Evolutionary conservation across 2,113 vertebrate genomes (phyloP), one percentile per base, ranked within the genome.

Genomic region (Fregetta grallaria): DNA sequence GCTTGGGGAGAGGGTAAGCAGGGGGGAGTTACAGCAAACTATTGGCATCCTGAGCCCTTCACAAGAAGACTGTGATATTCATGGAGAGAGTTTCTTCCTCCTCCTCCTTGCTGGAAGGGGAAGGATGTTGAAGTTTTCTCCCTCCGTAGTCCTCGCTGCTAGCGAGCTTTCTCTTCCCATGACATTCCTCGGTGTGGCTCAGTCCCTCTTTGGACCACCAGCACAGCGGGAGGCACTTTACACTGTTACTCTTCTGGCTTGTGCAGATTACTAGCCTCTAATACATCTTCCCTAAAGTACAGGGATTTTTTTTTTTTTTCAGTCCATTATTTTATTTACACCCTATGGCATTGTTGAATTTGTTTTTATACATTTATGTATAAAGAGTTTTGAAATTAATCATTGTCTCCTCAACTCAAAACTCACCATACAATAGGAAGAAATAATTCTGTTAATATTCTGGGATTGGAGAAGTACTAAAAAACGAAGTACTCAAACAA

Each of bases 101-200:
- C 26, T 44, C 7, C 32, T 65, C 19, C 18, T 65, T 72, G 22
- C 22, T 78, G 19, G 12, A 16, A n/a, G 16, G 11, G 9, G 19
- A 44, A n/a, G 26, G 6, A 67, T n/a, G 8, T 16, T 47, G 61
- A 59, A 27, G 16, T 30, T 74, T 21, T 55, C 40, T 74, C 17
- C 11, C 21, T 68, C 20, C 9, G 47, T 80, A 30, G 7, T 13
- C 52, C 34, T 47, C 30, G 53, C 18, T 61, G 30, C 11, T 59
- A 68, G 25, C 17, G 42, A 42, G 21, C 20, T 74, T 68, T 52
- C 40, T 12, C 15, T 15, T 22, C 7, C 44, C 7, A 9, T 1
- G 1, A 45, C 6, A 17, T 59, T 34, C 11, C 23, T 21, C 1
- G 1, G 18, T 18, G 19, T 63, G 19, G 9, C 13, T 19, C 11